Conservation (phyloP, 2,888 invertebrate genomes). For the Xestia sexstrigata region DNA sequence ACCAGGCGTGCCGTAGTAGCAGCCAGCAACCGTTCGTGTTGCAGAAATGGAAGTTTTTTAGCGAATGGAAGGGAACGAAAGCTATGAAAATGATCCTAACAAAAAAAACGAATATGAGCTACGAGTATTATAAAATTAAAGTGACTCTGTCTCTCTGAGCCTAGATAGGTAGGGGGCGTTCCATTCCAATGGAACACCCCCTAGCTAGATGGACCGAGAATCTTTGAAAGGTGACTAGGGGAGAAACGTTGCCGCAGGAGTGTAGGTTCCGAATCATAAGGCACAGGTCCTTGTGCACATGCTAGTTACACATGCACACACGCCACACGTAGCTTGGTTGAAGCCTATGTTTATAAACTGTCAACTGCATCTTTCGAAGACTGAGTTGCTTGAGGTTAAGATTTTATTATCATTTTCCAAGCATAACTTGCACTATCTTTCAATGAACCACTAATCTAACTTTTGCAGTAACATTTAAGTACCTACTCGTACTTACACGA, state of each 20-base stretch:
- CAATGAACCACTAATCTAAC: not conserved
- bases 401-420: not conserved
- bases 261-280: no score
- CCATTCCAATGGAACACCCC: no score
- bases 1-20: not conserved
- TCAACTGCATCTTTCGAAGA: no score
- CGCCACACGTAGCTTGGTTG: no score
- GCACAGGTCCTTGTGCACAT: no score
- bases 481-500: not conserved
- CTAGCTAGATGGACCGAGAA: not conserved
- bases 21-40: not conserved
- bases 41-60: slow-evolving; percentile 12
- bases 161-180: no score
- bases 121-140: not conserved
- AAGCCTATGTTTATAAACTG: no score
- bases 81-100: not conserved
- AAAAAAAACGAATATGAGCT: not conserved
- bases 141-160: not conserved
- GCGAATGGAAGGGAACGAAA: not conserved
- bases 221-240: not conserved
- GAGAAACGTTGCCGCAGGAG: not conserved
- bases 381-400: no score
- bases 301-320: no score
- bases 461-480: slow-evolving; percentile 15
- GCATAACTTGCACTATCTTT: not conserved